Base-by-base conservation (phyloP, 2,888 invertebrate species). In the Acleris emargana region DNA sequence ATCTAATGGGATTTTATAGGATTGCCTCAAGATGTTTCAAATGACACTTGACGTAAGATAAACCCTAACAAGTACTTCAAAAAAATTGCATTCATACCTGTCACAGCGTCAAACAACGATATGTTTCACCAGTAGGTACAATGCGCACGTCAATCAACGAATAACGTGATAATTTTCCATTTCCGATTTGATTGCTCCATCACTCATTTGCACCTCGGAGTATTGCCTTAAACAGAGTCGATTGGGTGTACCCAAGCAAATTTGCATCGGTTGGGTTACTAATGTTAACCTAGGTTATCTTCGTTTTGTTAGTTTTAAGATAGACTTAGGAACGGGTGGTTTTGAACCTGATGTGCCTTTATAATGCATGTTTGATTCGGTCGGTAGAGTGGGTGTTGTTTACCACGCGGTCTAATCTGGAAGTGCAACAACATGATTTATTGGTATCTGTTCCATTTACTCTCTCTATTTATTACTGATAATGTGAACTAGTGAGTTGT, bases 1-100 rank as follows among this genome's bases (percentile, higher is more conserved):
- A 76, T 72, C 71, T 81, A 79, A 80, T 79, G 55, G 55, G 43
- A 68, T 81, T 83, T 83, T 82, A 81, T 74, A 67, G 76, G 80
- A 83, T 82, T 79, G 74, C 63, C 71, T 75, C 68, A 63, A 77
- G 75, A 78, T 72, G 75, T 71, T 68, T 69, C 68, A 75, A 61
- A 52, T 51, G 38, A 32, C 66, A 47, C 51, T 61, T 61, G 60
- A 60, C 17, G 43, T 55, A 5, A 18, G 66, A 66, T 61, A 61
- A 51, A 45, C 55, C 22, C 45, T n/a, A 18, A 20, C 18, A 47
- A 18, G 32, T 49, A 58, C 53, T 47, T 58, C 17, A 64, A 17
- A 59, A 47, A 47, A 54, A 55, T 28, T 64, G 54, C 55, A 64
- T 25, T 53, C 43, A 28, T 17, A 59, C 28, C 53, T 64, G 53